phyloP scores from a whole-genome alignment of 2,113 vertebrate species.

The Anseranas semipalmata region DNA sequence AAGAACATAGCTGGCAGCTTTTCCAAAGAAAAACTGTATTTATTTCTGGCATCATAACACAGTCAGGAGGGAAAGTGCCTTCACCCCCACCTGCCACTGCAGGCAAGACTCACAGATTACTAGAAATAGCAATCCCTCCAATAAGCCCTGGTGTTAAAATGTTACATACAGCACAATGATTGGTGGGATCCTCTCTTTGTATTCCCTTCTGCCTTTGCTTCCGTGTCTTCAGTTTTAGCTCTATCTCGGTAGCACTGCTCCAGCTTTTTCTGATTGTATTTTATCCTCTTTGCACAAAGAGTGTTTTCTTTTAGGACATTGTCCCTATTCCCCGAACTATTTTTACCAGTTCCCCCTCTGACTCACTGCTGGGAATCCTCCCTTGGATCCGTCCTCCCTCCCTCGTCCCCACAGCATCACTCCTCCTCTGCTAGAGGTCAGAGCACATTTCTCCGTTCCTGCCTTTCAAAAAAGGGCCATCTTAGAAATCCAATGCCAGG shows the following conservation, averaged over 20 bases:
- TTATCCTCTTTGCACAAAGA: slow-evolving; percentile 7
- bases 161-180: neutral
- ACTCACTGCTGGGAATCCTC: slow-evolving; percentile 59
- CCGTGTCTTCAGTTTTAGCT: neutral
- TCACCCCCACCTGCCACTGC: neutral
- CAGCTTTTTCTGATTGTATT: slow-evolving; percentile 1
- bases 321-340: neutral
- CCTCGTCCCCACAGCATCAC: neutral
- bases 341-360: slow-evolving; percentile 29
- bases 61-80: neutral
- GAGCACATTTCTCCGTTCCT: neutral
- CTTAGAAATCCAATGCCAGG: neutral
- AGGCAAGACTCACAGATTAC: neutral
- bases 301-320: neutral
- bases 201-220: neutral
- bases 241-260: neutral
- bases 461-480: neutral
- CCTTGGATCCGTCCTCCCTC: neutral
- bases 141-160: neutral
- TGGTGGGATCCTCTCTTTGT: neutral
- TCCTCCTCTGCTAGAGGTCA: slow-evolving; percentile 1
- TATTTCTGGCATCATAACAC: neutral
- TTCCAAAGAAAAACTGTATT: neutral
- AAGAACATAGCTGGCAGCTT: neutral
- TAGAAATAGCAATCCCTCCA: neutral